Conservation (phyloP, 2,797 vertebrate species). For the Malurus leucopterus region DNA sequence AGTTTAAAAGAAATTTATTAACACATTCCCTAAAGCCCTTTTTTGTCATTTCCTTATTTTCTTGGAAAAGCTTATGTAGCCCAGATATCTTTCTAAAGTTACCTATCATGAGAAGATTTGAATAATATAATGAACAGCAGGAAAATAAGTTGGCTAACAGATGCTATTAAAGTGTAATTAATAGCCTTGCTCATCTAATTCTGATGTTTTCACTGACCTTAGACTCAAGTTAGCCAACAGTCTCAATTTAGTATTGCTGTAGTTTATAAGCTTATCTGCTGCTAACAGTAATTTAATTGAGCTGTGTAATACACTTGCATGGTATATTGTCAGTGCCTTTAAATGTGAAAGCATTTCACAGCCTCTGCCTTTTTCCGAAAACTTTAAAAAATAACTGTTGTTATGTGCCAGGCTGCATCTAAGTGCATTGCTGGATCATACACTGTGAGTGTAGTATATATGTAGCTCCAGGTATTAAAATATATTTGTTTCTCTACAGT, state of each 20-base stretch:
- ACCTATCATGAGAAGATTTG: background rate
- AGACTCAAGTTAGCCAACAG: background rate
- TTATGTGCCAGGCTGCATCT: background rate
- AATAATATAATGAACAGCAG: slow-evolving; percentile 6
- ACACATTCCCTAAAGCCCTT: slow-evolving; percentile 1
- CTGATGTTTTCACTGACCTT: slow-evolving; percentile 12
- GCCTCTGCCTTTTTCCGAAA: background rate
- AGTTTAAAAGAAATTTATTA: slow-evolving; percentile 23
- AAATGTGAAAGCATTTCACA: background rate
- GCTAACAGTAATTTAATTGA: background rate
- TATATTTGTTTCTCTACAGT: background rate
- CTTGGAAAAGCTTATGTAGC: background rate
- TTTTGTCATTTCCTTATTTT: background rate
- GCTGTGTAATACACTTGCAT: background rate
- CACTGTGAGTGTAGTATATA: background rate
- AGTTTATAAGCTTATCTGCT: background rate
- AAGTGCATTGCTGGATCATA: background rate
- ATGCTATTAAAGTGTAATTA: slow-evolving; percentile 21
- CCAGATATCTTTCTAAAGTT: slow-evolving; percentile 1
- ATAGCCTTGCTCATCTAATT: slow-evolving; percentile 19
- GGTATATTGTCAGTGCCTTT: background rate
- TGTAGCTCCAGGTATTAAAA: background rate
- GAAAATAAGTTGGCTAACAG: slow-evolving; percentile 3
- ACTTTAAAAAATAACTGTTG: background rate
- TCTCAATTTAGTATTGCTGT: background rate